Evolutionary conservation across 1,140 invertebrate species (phyloP), one percentile per base, ranked within the genome.

Genomic region (Aphaenogaster floridana): DNA sequence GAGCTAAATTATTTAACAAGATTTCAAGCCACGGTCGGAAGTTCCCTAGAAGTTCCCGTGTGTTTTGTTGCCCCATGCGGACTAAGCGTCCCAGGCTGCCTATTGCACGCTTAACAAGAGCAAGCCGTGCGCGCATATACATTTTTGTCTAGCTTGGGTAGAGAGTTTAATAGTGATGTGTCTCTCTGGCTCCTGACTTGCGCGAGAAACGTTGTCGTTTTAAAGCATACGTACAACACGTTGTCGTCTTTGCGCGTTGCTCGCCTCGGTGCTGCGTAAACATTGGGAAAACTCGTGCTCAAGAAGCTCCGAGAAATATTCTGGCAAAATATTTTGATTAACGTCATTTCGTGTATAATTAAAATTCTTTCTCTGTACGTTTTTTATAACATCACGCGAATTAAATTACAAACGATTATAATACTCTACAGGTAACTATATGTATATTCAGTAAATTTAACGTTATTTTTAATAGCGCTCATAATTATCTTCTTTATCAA

Each of bases 1-100:
- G 79, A 72, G 81, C 83, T 74, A 85, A 85, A 84, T 85, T 87
- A 85, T 85, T 85, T 87, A 84, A 87, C 79, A 87, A 87, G 81
- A 87, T 87, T 85, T 86, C 81, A 85, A 87, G 86, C 66, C 85
- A 86, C 77, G 64, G 81, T 86, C 69, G 81, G 81, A 87, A 87
- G 81, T 87, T 86, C 57, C 68, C 61, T 39, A 79, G 66, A 74
- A 85, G 80, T 85, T 86, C 48, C 80, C 54, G 80, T 87, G 48
- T 61, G 68, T 81, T 83, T 85, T 69, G 86, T 85, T 86, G 81
- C 52, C 63, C 28, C 42, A 17, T 68, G 85, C 76, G 63, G 54
- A 86, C 76, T 86, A 69, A 79, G 61, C 77, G 76, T 86, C 85
- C 78, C 48, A 8, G 28, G 78, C 78, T 87, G 86, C 81, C 72